Conservation (phyloP, 2,888 invertebrate species). For the Chloroclystis v-ata region DNA sequence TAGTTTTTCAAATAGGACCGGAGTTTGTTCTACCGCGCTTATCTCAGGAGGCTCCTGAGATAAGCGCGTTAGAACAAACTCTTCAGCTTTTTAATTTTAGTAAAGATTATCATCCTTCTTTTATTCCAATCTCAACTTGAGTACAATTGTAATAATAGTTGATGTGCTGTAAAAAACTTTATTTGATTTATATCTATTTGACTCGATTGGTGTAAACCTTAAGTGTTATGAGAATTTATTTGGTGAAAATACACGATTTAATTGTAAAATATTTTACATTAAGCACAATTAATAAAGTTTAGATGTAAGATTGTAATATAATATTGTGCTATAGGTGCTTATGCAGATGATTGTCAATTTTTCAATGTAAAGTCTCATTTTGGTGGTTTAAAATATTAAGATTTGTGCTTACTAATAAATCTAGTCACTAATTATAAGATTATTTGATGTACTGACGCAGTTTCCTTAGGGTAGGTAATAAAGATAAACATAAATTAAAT, state of each 20-base stretch:
- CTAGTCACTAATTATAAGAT: constrained; percentile 56
- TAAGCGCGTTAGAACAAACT: background rate
- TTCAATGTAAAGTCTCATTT: constrained; percentile 57
- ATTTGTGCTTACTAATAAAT: constrained; percentile 60
- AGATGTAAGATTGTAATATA: constrained; percentile 69
- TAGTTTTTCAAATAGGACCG: too few relatives aligned
- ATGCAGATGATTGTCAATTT: constrained; percentile 73
- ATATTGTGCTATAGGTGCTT: constrained; percentile 61
- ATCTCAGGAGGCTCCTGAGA: too few relatives aligned
- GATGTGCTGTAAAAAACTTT: too few relatives aligned
- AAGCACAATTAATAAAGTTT: constrained; percentile 41
- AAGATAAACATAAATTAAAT: constrained; percentile 44
- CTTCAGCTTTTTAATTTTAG: background rate
- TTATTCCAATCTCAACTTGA: too few relatives aligned
- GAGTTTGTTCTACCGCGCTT: too few relatives aligned
- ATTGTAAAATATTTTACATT: constrained; percentile 27
- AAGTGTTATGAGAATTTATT: constrained; percentile 3
- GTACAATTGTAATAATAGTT: too few relatives aligned
- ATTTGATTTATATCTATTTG: background rate
- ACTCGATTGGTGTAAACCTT: constrained; percentile 2
- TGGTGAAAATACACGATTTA: constrained; percentile 13
- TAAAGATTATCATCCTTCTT: too few relatives aligned
- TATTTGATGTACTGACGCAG: constrained; percentile 72
- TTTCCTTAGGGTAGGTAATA: constrained; percentile 56
- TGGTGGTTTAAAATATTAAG: constrained; percentile 47